Base-by-base conservation (phyloP, 1,140 invertebrate species). In the Caenorhabditis inopinata region DNA sequence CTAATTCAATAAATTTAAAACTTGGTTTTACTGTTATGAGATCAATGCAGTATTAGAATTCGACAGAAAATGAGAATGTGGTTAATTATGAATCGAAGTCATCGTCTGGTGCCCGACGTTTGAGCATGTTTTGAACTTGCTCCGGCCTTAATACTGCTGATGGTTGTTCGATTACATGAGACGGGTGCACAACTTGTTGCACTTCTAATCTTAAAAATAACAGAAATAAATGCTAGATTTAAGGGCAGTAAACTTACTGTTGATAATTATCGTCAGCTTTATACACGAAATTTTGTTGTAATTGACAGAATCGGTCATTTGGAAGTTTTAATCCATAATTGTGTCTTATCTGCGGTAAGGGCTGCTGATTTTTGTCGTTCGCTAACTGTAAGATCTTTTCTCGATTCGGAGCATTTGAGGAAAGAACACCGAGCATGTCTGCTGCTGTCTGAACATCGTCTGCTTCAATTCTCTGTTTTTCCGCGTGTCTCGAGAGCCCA, bases 291-390 rank as follows among this genome's bases (percentile, higher is more conserved):
- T 79, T 79, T 18, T 27, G 77, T 45, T 79, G 77, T 51, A 79
- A 23, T 25, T 58, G 77, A 74, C 53, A 79, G 46, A 68, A 68
- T 25, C 62, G 77, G 42, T 79, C 81, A 21, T 78, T 78, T 16
- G 81, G 81, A 21, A 82, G 53, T 45, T 81, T 81, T 18, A 81
- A 27, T 74, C 81, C 76, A 47, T 68, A 82, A 25, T 82, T 82
- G 29, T 82, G 76, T 74, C 81, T 29, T 18, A 81, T 81, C n/a
- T 48, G 74, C 4, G 80, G 80, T 11, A 81, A 53, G 25, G 80
- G 80, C 45, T 77, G 74, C 11, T 38, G 53, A 27, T 81, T 81
- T 27, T 76, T 76, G 25, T 81, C 80, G 7, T 45, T 38, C 2
- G 80, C 80, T 75, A 81, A 29, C 45, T 51, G 42, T 21, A 81